A percentile compares a stretch with the other conserved stretches of the same genome.
These are phyloP conservation scores for Gadus chalcogrammus DNA, from an alignment of 2,113 vertebrate species.

Conservation along the genomic window DNA sequence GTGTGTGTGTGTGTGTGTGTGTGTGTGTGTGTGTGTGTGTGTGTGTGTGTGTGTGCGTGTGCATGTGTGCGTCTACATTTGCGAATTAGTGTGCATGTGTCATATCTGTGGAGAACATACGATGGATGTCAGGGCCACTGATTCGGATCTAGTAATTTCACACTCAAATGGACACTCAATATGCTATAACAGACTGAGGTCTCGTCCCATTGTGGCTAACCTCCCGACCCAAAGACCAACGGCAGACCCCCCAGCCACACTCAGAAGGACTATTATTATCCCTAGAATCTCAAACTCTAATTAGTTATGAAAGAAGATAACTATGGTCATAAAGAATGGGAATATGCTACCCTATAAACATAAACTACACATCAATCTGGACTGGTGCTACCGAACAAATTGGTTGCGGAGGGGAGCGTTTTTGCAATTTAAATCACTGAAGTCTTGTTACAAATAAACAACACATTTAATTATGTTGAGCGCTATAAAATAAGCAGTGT, in stretches of 20 bases:
- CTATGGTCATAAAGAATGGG: no score
- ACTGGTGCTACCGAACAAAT: no score
- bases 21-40: not conserved
- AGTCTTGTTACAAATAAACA: no score
- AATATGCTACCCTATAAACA: no score
- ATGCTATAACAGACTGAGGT: slow-evolving; percentile 28
- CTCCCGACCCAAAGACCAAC: not conserved
- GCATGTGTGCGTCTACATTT: not conserved
- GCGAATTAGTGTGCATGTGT: not conserved
- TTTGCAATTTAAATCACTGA: no score
- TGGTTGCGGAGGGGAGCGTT: no score
- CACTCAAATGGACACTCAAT: slow-evolving; percentile 42
- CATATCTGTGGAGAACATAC: slow-evolving; percentile 28
- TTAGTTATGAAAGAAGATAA: no score
- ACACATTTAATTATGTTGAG: no score
- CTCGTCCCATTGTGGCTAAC: slow-evolving; percentile 6
- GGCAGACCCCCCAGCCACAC: not conserved
- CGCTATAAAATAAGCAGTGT: no score
- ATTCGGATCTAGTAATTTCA: slow-evolving; percentile 54
- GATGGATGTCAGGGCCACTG: slow-evolving; percentile 32
- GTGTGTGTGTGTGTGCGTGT: not conserved
- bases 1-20: not conserved
- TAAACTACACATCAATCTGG: no score
- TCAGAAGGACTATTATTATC: not conserved
- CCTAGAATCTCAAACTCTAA: not conserved